Percentiles rank a stretch among this genome's conserved stretches.
phyloP scores from a whole-genome alignment of 2,797 vertebrate species.

The Synanceia verrucosa region DNA sequence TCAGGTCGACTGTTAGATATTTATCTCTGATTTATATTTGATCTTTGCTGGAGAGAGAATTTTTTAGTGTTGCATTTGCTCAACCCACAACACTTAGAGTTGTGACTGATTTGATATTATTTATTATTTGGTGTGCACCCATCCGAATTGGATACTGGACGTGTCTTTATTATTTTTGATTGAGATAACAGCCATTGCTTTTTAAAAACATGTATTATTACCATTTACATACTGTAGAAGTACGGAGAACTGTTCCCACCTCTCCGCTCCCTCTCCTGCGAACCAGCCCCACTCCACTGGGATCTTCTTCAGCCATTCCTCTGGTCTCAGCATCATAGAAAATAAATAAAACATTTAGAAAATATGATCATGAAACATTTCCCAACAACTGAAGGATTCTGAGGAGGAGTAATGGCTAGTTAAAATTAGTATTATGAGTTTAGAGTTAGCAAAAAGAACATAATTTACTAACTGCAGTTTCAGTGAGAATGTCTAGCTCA shows the following conservation, averaged over 20 bases:
- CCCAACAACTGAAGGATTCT: neutral
- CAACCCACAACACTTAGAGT: neutral
- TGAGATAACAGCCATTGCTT: neutral
- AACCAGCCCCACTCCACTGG: conserved; percentile 61
- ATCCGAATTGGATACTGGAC: neutral
- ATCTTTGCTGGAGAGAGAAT: conserved; percentile 19
- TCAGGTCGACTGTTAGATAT: neutral
- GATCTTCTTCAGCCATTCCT: conserved; percentile 41
- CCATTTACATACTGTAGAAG: neutral
- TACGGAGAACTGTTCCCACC: neutral
- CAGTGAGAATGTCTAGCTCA: conserved; percentile 5
- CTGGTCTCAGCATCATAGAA: conserved; percentile 21
- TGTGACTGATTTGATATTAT: neutral
- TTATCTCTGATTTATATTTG: conserved; percentile 5
- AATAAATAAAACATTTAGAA: too few species aligned
- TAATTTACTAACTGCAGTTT: too few species aligned
- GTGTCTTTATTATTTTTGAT: neutral
- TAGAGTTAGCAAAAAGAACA: conserved; percentile 6
- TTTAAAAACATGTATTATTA: neutral
- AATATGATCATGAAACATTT: too few species aligned
- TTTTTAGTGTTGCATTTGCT: conserved; percentile 1
- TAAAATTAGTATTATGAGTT: neutral
- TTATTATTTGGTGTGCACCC: neutral
- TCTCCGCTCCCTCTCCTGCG: conserved; percentile 44
- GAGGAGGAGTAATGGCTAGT: neutral